Evolutionary conservation across 1,140 invertebrate genomes (phyloP), one percentile per base, ranked within the genome.

Genomic region (Protaetia brevitarsis): DNA sequence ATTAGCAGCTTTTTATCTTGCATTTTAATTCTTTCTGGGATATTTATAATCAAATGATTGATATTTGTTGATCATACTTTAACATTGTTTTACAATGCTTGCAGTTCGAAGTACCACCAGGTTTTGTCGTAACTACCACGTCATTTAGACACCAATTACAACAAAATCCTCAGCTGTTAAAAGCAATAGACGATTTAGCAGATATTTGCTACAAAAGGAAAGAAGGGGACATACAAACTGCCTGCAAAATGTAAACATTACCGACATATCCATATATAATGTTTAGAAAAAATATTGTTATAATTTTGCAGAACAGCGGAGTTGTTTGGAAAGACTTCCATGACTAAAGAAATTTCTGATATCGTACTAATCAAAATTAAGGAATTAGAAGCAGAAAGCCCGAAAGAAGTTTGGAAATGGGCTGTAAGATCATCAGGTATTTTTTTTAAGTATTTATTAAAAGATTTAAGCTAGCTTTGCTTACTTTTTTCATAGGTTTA

Each of bases 401-500:
- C 11, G 23, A 62, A 13, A 26, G n/a, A 65, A 63, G 36, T 23
- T 23, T 29, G 27, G 21, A 64, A 68, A 63, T 76, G 73, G 72
- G 74, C 74, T 3, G 73, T 76, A 8, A 31, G 74, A 21, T 76
- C 74, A 8, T 73, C 72, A 61, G 65, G 63, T 2, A 66, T 66
- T 36, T 36, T 36, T 3, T 13, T 2, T n/a, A 36, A 36, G 11
- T 2, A 13, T 3, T 3, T 8, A 2, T 10, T 10, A 2, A 3
- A 36, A 80, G 84, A 10, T 76, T 83, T 69, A 83, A 82, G 3
- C 2, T 3, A 13, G 16, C 11, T 36, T 10, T 36, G 34, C 8
- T 36, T 36, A 13, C 10, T 82, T 82, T n/a, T n/a, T n/a, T n/a
- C n/a, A n/a, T n/a, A 74, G 91, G 87, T 28, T 80, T 89, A 57